Conservation (phyloP, 2,797 vertebrate species). For the Hydrophis major region DNA sequence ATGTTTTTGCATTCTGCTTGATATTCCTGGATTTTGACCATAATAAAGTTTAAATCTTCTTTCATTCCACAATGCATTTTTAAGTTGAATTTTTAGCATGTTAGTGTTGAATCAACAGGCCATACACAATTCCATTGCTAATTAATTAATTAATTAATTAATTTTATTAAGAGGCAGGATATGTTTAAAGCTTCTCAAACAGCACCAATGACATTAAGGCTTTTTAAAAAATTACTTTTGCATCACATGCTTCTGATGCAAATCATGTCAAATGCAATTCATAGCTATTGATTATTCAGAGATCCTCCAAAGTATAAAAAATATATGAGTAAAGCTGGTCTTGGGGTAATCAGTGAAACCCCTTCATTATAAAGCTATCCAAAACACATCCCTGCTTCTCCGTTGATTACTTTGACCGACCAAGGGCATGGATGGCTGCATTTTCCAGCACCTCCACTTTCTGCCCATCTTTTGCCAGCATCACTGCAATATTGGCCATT, state of each 20-base stretch:
- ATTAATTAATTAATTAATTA: conserved; percentile 23
- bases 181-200: neutral
- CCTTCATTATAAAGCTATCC: neutral
- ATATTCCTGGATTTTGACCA: neutral
- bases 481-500: conserved; percentile 65
- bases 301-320: neutral
- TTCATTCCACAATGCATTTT: neutral
- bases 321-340: neutral
- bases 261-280: neutral
- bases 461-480: conserved; percentile 41
- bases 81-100: neutral
- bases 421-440: conserved; percentile 70
- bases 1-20: neutral
- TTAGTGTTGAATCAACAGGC: neutral
- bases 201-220: neutral
- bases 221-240: neutral
- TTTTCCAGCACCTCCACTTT: conserved; percentile 80
- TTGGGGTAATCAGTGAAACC: neutral
- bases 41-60: neutral
- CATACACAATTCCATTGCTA: neutral
- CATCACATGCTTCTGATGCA: neutral
- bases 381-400: neutral
- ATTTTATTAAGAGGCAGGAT: neutral
- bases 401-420: conserved; percentile 32
- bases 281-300: neutral